Evolutionary conservation across 2,797 vertebrate species (phyloP), one percentile per base, ranked within the genome.

Genomic region (Hippocampus kuda): DNA sequence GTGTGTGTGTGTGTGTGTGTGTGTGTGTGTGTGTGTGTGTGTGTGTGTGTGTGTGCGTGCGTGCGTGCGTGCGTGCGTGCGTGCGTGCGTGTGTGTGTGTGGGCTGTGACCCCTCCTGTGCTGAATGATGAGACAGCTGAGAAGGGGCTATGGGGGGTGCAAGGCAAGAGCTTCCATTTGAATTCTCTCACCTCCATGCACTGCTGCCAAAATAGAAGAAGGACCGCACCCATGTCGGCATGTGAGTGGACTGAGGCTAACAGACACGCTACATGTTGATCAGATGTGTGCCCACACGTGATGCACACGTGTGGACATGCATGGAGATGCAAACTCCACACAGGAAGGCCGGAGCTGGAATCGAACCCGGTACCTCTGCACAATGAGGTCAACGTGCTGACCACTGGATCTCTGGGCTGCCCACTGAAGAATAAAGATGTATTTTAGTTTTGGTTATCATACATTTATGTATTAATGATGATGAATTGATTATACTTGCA

Each of bases 101-200:
- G 60, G 42, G 65, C 64, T 72, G 68, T 65, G 68, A 34, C 54
- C 70, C 66, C 60, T 68, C 79, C 73, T 75, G 78, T 69, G 76
- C 76, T 81, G 79, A 78, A 80, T 57, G 72, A 84, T 83, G 77
- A 81, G 83, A 86, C 87, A 86, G 83, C 86, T 85, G 83, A 79
- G 75, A 73, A 79, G 65, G 73, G 80, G 70, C 72, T 73, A 34
- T 53, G 10, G 34, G 69, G 69, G 75, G 22, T 41, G 75, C 66
- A 41, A 71, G 80, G 81, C 76, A 80, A 83, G 77, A 9, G 15
- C 15, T 60, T 34, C 6, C 27, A 30, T 60, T 60, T 34, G 26
- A 10, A 72, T 73, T 84, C 72, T 75, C 78, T 41, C 66, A 70
- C 53, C 68, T 38, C 49, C 63, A 57, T 57, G 54, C 24, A 26